Evolutionary conservation across 2,797 vertebrate species (phyloP), one percentile per base, ranked within the genome.

Genomic region (Mormyrus proboscirostris): DNA sequence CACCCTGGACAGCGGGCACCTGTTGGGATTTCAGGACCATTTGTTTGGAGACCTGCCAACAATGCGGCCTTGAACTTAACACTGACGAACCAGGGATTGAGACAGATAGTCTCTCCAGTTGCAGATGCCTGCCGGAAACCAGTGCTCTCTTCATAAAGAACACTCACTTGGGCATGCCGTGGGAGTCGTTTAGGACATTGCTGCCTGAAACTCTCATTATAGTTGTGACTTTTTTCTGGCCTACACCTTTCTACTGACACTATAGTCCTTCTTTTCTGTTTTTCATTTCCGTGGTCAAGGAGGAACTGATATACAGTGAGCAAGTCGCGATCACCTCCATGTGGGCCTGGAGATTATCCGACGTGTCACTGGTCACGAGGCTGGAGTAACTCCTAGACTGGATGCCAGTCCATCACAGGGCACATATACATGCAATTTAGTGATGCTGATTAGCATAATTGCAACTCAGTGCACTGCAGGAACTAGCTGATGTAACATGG

Each of bases 321-420:
- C 10, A 69, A 10, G 9, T 69, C 25, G 4, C 25, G 3, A 69
- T 69, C 62, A 69, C 62, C 25, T 33, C 9, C 91, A 88, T 88
- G 86, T 87, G 91, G 90, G 91, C 90, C 76, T 88, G 49, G 84
- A 89, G 55, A 33, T 86, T 73, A 87, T 89, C 76, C 88, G 50
- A 88, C 84, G 90, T 91, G 92, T 91, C 91, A 93, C 65, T 49
- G 89, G 90, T 88, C 90, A 88, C 49, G 44, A 44, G 41, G 49
- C 57, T 57, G 16, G 44, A 44, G 33, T 50, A n/a, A 88, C 59
- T 14, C 69, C 87, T 10, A 25, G 62, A 76, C 22, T 86, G 89
- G 89, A 44, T 29, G 69, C 87, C 86, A 53, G 22, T 86, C 44
- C 50, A 55, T 53, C 79, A 49, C 44, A 49, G 33, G 47, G 79